Evolutionary conservation across 1,140 invertebrate genomes (phyloP).

Genomic region (Drosophila sp.): DNA sequence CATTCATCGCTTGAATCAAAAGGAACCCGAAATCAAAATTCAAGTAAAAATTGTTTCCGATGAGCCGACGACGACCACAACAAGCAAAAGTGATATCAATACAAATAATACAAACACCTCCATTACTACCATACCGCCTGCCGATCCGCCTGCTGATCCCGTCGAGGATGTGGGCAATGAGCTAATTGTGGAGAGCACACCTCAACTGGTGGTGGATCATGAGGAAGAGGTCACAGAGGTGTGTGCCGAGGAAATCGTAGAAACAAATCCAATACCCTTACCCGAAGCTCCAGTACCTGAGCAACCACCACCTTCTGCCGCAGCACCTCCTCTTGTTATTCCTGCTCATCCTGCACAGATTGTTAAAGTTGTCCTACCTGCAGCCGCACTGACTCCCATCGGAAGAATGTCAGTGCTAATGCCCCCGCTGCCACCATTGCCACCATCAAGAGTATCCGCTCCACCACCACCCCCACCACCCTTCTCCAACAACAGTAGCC

Average conservation of each 20-base stretch:
- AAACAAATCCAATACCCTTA: conserved; percentile 40
- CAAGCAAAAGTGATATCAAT: conserved; percentile 48
- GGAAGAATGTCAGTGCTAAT: conserved; percentile 51
- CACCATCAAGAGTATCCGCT: conserved; percentile 26
- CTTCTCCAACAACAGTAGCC: not conserved
- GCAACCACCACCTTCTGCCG: conserved; percentile 17
- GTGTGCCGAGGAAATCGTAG: conserved; percentile 57
- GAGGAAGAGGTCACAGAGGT: conserved; percentile 73
- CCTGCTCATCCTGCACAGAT: conserved; percentile 37
- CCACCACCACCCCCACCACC: conserved; percentile 67
- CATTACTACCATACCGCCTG: conserved; percentile 4
- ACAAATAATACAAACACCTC: conserved; percentile 22
- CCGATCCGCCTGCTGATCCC: conserved; percentile 29
- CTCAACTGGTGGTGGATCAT: conserved; percentile 71
- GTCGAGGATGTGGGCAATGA: conserved; percentile 62
- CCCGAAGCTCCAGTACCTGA: conserved; percentile 21
- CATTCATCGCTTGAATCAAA: conserved; percentile 75
- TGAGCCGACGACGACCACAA: conserved; percentile 41
- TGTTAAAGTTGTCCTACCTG: conserved; percentile 61
- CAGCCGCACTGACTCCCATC: conserved; percentile 47
- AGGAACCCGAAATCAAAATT: conserved; percentile 81
- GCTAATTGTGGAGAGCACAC: conserved; percentile 64
- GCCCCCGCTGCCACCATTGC: conserved; percentile 66
- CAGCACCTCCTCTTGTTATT: conserved; percentile 31
- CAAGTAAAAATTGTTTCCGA: conserved; percentile 79